Percentiles rank a stretch among this genome's conserved stretches.
phyloP scores from a whole-genome alignment of 2,888 invertebrate species.

The Lissonota sp. region DNA sequence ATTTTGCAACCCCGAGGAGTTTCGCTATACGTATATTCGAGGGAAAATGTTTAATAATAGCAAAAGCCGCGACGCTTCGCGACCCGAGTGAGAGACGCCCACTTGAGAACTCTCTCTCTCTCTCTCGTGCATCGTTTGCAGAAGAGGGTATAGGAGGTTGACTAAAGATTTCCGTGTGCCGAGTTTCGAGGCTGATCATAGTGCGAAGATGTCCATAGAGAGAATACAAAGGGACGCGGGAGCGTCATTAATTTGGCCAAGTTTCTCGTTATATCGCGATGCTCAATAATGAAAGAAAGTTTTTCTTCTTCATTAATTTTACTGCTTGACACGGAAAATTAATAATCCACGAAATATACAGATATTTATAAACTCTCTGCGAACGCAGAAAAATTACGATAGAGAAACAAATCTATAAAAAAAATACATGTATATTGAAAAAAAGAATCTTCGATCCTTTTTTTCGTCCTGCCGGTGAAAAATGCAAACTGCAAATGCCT shows the following conservation, averaged over 20 bases:
- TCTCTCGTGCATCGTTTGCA: slow-evolving; percentile 49
- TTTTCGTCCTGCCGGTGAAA: background rate
- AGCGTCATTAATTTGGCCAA: slow-evolving; percentile 56
- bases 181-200: slow-evolving; percentile 39
- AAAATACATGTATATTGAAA: no score
- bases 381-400: no score
- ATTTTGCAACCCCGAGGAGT: slow-evolving; percentile 59
- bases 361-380: no score
- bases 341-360: slow-evolving; percentile 13
- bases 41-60: slow-evolving; percentile 67
- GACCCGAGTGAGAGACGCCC: slow-evolving; percentile 45
- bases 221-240: slow-evolving; percentile 34
- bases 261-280: slow-evolving; percentile 38
- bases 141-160: slow-evolving; percentile 38
- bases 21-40: slow-evolving; percentile 58
- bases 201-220: slow-evolving; percentile 23
- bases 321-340: slow-evolving; percentile 39
- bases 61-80: slow-evolving; percentile 53
- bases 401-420: no score
- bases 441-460: no score
- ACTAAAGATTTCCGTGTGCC: slow-evolving; percentile 62
- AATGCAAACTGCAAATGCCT: slow-evolving; percentile 49
- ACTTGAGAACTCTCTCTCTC: slow-evolving; percentile 51
- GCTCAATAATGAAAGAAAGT: slow-evolving; percentile 49
- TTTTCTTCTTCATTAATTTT: slow-evolving; percentile 58